Evolutionary conservation across 1,140 invertebrate genomes (phyloP).

Genomic region (Wiebesia pumilae): DNA sequence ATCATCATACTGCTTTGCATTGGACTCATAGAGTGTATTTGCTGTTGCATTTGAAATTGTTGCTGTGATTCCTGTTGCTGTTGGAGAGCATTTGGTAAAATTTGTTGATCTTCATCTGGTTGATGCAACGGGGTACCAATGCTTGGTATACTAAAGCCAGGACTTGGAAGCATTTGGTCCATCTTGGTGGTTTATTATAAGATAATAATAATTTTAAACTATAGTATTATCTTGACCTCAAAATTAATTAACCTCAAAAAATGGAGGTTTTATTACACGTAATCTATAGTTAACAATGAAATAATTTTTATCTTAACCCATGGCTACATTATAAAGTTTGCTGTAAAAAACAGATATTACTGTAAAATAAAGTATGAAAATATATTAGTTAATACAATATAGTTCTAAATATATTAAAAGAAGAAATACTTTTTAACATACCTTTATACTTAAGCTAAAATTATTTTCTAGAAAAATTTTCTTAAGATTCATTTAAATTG

Average conservation of each 20-base stretch:
- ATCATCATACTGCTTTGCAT: constrained; percentile 75
- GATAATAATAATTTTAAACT: constrained; percentile 6
- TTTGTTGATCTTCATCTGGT: constrained; percentile 93
- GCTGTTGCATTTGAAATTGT: constrained; percentile 72
- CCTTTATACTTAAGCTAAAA: background rate
- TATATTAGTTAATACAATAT: background rate
- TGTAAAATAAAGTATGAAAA: background rate
- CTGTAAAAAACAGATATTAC: constrained; percentile 13
- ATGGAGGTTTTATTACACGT: background rate
- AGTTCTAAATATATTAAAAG: background rate
- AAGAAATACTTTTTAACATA: background rate
- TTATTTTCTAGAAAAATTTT: background rate
- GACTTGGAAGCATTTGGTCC: constrained; percentile 94
- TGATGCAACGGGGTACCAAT: constrained; percentile 93
- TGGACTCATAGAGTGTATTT: constrained; percentile 78
- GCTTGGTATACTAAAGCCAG: constrained; percentile 90
- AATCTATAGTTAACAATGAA: constrained; percentile 6
- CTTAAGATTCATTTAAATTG: background rate
- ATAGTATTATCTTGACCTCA: background rate
- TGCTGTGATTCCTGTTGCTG: constrained; percentile 80
- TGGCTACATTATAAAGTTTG: constrained; percentile 15
- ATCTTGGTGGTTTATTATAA: constrained; percentile 71
- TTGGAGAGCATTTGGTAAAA: constrained; percentile 86
- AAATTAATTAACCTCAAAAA: constrained; percentile 39
- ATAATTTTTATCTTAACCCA: constrained; percentile 31